Evolutionary conservation across 1,140 invertebrate species (phyloP).

Genomic region (Penaeus vannamei): DNA sequence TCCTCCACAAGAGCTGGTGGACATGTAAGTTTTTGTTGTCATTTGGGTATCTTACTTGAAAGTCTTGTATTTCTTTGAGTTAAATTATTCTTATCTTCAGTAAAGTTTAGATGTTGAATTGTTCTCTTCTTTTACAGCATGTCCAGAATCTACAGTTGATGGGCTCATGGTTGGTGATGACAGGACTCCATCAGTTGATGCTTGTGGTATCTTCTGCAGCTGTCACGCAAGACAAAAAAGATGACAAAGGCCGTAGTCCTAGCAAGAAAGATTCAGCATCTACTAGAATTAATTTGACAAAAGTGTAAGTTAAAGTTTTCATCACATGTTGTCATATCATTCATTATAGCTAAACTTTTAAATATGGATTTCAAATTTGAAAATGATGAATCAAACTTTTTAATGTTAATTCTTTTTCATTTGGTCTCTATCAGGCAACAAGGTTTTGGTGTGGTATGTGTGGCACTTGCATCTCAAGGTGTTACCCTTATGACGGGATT

Average conservation of each 20-base stretch:
- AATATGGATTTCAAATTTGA: too few species aligned
- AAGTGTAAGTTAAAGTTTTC: conserved; percentile 76
- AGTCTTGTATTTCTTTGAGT: too few species aligned
- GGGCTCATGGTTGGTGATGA: conserved; percentile 88
- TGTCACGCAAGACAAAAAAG: conserved; percentile 71
- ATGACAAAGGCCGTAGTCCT: conserved; percentile 75
- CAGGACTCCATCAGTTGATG: conserved; percentile 84
- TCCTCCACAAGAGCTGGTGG: conserved; percentile 88
- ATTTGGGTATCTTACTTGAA: background rate
- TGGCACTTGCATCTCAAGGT: conserved; percentile 83
- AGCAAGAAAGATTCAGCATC: conserved; percentile 66
- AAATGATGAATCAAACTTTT: too few species aligned
- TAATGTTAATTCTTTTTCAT: background rate
- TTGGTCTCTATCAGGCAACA: conserved; percentile 76
- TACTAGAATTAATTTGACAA: conserved; percentile 78
- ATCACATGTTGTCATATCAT: background rate
- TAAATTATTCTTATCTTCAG: too few species aligned
- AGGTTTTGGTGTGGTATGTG: conserved; percentile 86
- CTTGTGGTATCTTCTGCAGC: conserved; percentile 72
- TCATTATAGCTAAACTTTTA: background rate
- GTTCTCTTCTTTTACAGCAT: conserved; percentile 75
- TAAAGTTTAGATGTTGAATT: too few species aligned
- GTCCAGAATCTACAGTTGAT: conserved; percentile 91
- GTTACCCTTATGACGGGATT: conserved; percentile 79
- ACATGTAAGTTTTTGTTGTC: conserved; percentile 78